phyloP scores from a whole-genome alignment of 2,797 vertebrate species.

The Novumbra hubbsi region DNA sequence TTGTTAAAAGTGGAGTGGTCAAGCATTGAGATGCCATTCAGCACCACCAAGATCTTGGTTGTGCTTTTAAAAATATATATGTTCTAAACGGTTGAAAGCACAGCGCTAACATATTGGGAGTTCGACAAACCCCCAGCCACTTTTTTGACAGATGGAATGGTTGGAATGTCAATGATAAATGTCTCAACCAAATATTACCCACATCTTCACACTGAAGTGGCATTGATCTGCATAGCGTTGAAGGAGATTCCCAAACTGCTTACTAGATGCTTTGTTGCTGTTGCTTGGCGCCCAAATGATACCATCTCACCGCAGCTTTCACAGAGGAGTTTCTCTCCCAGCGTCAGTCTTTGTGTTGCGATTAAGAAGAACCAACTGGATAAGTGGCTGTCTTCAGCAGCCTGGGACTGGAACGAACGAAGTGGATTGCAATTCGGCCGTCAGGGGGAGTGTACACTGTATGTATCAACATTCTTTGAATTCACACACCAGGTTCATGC shows the following conservation, averaged over 20 bases:
- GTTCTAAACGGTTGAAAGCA: too few relatives aligned
- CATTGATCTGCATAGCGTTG: not conserved
- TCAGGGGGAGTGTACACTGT: conserved; percentile 14
- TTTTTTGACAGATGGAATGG: too few relatives aligned
- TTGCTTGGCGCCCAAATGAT: not conserved
- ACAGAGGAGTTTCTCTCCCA: conserved; percentile 6
- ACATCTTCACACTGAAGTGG: too few relatives aligned
- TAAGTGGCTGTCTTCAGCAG: not conserved
- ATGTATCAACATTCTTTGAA: conserved; percentile 4
- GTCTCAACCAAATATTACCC: too few relatives aligned
- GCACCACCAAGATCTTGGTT: too few relatives aligned
- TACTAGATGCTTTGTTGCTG: not conserved
- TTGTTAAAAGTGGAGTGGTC: too few relatives aligned
- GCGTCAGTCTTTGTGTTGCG: conserved; percentile 24
- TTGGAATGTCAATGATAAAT: too few relatives aligned
- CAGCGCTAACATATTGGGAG: too few relatives aligned
- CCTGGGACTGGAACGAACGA: not conserved
- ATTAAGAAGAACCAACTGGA: conserved; percentile 23
- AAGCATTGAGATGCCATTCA: too few relatives aligned
- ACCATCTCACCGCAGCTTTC: not conserved
- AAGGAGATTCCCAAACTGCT: not conserved
- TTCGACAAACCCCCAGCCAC: too few relatives aligned
- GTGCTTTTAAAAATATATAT: too few relatives aligned
- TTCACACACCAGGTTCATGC: not conserved
- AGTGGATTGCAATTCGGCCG: not conserved